phyloP scores from a whole-genome alignment of 2,113 vertebrate species.

The Pelobates fuscus region DNA sequence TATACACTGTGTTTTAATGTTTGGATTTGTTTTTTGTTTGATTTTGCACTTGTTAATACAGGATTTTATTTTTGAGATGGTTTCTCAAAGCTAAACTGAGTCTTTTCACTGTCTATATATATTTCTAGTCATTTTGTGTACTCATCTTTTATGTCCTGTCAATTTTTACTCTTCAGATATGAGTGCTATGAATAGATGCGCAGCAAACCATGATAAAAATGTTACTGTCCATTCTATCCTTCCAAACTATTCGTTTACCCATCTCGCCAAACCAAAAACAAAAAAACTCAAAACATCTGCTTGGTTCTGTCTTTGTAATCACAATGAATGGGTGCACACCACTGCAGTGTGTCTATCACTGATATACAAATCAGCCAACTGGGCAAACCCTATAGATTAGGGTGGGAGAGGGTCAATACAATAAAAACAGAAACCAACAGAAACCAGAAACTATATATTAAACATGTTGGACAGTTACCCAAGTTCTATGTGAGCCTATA shows the following conservation, averaged over 20 bases:
- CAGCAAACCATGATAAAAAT: conserved; percentile 60
- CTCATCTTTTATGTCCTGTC: conserved; percentile 78
- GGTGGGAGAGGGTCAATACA: conserved; percentile 54
- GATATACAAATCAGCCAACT: conserved; percentile 59
- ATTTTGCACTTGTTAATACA: conserved; percentile 92
- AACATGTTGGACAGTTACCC: conserved; percentile 60
- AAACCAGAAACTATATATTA: conserved; percentile 57
- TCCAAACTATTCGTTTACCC: conserved; percentile 53
- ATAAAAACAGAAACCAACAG: conserved; percentile 54
- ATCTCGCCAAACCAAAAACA: conserved; percentile 55
- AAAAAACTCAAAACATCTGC: conserved; percentile 54
- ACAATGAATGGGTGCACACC: conserved; percentile 61
- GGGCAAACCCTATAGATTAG: conserved; percentile 59
- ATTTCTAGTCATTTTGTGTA: conserved; percentile 79
- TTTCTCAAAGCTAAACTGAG: conserved; percentile 77
- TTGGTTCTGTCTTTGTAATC: conserved; percentile 70
- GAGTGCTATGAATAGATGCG: conserved; percentile 71
- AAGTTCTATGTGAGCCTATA: conserved; percentile 59
- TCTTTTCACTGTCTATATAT: conserved; percentile 73
- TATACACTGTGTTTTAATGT: conserved; percentile 99
- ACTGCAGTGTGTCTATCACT: conserved; percentile 57
- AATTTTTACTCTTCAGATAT: conserved; percentile 78
- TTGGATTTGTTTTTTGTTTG: conserved; percentile 80
- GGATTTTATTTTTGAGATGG: conserved; percentile 79
- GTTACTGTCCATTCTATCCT: conserved; percentile 60